These are phyloP conservation scores for Leptodirus hochenwartii DNA, from an alignment of 2,888 invertebrate genomes.

Conservation along the genomic window DNA sequence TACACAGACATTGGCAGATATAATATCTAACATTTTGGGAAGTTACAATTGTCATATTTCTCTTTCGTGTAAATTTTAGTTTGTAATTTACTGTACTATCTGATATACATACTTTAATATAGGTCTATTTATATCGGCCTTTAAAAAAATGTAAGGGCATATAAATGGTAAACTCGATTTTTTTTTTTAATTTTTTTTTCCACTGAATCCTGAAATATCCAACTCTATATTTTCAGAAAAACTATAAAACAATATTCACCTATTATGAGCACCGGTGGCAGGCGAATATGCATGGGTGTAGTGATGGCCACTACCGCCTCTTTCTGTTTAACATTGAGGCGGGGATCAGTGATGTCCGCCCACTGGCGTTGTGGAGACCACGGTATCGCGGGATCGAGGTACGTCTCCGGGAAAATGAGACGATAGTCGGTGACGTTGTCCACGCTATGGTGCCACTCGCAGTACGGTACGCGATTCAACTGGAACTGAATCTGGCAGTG, in stretches of 20 bases:
- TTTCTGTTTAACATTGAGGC: slow-evolving; percentile 58
- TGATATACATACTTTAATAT: no score
- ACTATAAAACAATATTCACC: no score
- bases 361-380: slow-evolving; percentile 53
- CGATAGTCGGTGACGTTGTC: slow-evolving; percentile 54
- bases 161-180: no score
- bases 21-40: no score
- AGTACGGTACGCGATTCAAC: slow-evolving; percentile 59
- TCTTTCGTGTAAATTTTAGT: no score
- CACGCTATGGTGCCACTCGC: slow-evolving; percentile 70
- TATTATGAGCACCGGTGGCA: slow-evolving; percentile 56
- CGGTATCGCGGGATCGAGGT: slow-evolving; percentile 41
- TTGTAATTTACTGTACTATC: no score
- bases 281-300: slow-evolving; percentile 36
- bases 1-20: no score
- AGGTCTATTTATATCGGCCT: no score
- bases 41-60: no score
- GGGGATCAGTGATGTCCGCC: slow-evolving; percentile 40
- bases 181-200: no score
- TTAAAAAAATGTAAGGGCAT: no score
- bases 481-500: slow-evolving; percentile 63
- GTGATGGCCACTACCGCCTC: slow-evolving; percentile 65
- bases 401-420: slow-evolving; percentile 52
- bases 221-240: slow-evolving; percentile 1
- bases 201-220: no score